A percentile compares a stretch with the other conserved stretches of the same genome.
Conservation (phyloP, 2,797 vertebrate genomes). For the Pteropus rufus region DNA sequence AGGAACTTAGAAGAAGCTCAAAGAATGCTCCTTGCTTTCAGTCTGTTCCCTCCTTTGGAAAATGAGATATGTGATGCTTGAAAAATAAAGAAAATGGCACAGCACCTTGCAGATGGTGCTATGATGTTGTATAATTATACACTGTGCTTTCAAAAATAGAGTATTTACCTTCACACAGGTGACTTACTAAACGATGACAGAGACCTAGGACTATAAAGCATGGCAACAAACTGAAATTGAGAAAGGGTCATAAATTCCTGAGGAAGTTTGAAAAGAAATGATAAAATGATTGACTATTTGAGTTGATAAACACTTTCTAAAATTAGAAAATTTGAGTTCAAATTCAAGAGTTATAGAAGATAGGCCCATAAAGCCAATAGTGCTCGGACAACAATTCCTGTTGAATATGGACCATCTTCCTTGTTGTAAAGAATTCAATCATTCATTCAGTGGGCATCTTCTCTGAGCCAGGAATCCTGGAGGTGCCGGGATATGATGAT, state of each 20-base stretch:
- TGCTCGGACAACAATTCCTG: not conserved
- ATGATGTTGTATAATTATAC: conserved; percentile 30
- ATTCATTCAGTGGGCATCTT: not conserved
- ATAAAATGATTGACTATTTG: not conserved
- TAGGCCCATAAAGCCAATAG: not conserved
- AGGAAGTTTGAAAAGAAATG: conserved; percentile 13
- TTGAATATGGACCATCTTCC: not conserved
- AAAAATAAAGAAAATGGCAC: conserved; percentile 45
- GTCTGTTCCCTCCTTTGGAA: conserved; percentile 17
- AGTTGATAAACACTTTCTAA: not conserved
- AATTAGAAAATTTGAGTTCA: not conserved
- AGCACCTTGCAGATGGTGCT: conserved; percentile 49
- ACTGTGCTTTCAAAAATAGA: conserved; percentile 44
- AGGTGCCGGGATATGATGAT: not conserved
- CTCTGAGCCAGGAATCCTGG: not conserved
- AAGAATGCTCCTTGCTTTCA: not conserved
- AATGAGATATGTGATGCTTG: not conserved
- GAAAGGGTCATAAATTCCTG: not conserved
- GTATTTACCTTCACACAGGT: not conserved
- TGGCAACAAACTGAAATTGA: not conserved
- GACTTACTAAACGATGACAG: not conserved
- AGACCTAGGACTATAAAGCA: not conserved
- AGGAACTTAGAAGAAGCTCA: not conserved
- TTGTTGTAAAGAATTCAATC: not conserved
- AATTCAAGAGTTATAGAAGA: not conserved